These are phyloP conservation scores for Megalurothrips usitatus DNA, from an alignment of 2,888 invertebrate species.

Conservation along the genomic window DNA sequence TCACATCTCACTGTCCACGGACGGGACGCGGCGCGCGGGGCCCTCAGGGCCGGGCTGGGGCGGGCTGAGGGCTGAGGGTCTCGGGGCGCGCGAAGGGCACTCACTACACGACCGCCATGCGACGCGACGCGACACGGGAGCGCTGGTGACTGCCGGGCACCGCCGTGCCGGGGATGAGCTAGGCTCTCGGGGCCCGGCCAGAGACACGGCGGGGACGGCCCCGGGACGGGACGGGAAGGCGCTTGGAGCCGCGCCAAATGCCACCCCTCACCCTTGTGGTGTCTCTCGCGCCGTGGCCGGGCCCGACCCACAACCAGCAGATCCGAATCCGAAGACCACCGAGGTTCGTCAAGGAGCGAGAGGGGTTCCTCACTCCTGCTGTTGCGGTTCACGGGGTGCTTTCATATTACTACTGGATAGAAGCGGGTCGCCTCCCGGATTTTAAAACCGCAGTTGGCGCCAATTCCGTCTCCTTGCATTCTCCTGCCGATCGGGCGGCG, in stretches of 20 bases:
- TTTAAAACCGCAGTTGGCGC: too few species aligned
- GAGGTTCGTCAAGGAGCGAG: too few species aligned
- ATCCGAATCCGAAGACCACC: too few species aligned
- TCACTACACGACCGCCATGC: background rate
- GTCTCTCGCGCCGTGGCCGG: too few species aligned
- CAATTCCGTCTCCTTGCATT: too few species aligned
- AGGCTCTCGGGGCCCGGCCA: background rate
- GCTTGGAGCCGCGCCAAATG: constrained; percentile 3
- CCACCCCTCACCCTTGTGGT: background rate
- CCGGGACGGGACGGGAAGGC: background rate
- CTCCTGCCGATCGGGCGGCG: too few species aligned
- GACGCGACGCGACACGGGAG: background rate
- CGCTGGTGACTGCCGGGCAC: background rate
- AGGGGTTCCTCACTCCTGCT: too few species aligned
- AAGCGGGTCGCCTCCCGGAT: too few species aligned
- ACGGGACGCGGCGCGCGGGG: background rate
- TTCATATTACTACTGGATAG: too few species aligned
- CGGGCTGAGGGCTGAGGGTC: background rate
- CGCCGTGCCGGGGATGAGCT: background rate
- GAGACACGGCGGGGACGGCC: background rate
- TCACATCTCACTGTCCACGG: background rate
- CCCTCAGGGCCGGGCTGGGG: background rate
- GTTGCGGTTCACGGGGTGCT: too few species aligned
- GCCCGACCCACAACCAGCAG: too few species aligned
- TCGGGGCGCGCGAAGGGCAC: background rate